Base-by-base conservation (phyloP, 2,797 vertebrate species). In the Cryptoprocta ferox region DNA sequence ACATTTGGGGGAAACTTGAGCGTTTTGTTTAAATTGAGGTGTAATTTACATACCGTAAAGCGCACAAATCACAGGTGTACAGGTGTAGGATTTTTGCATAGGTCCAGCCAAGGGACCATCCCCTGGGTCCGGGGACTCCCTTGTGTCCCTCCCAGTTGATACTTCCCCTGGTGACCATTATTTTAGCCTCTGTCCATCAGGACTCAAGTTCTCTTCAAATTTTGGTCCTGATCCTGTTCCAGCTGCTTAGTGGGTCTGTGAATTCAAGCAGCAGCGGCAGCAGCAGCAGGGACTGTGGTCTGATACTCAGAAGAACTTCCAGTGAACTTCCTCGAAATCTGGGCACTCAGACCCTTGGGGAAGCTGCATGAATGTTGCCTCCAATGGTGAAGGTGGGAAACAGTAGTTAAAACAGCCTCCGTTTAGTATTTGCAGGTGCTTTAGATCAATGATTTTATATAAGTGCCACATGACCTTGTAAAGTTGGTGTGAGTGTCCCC, bases 251-350 rank as follows among this genome's bases (percentile, higher is more conserved):
- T 61, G 8, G 19, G 15, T 80, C 56, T 73, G 63, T 19, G n/a
- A 19, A 16, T 24, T 81, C 35, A 26, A 91, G 66, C 32, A 71
- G 80, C 19, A 68, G 61, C 39, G 53, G 70, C 26, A n/a, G 71
- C 45, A 56, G 61, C 1, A 83, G 61, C 1, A 73, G 68, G 42
- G 63, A 28, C 4, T 26, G 76, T 59, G 66, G 93, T 39, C 68
- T 79, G 86, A 21, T 42, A 66, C 75, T 70, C 66, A 56, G 82
- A 87, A 93, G 90, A 71, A 93, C 86, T 94, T 96, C 28, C 53
- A 53, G 78, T 42, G 32, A 37, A 68, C 32, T 35, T 84, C 14
- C 35, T 26, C 73, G 83, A 28, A 59, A 48, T n/a, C 59, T 26
- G 59, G 45, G 84, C 50, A 14, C 42, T 35, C 14, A 8, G 56